phyloP scores from a whole-genome alignment of 2,888 invertebrate species.

The Elegia similella region DNA sequence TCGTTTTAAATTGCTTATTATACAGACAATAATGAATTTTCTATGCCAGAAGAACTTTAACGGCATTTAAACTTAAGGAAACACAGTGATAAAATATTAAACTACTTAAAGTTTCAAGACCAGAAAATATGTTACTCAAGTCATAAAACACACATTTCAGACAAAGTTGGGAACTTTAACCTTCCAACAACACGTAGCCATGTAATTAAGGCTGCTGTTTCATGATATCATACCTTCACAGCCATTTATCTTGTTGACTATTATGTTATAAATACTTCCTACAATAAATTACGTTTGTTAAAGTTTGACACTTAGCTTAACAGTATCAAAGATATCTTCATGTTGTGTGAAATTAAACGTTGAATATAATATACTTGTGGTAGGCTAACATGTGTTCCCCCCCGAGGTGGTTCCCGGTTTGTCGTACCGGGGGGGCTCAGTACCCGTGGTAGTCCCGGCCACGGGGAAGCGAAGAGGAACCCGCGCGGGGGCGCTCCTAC shows the following conservation, averaged over 20 bases:
- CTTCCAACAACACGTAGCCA: conserved; percentile 5
- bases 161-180: conserved; percentile 11
- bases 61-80: too few species aligned
- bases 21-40: too few species aligned
- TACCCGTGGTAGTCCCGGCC: too few species aligned
- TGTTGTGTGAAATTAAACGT: not conserved
- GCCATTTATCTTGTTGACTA: conserved; percentile 30
- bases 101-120: not conserved
- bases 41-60: too few species aligned
- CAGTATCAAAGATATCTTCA: conserved; percentile 27
- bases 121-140: not conserved
- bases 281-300: conserved; percentile 30
- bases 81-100: too few species aligned
- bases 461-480: too few species aligned
- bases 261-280: conserved; percentile 27
- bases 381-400: not conserved
- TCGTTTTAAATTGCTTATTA: too few species aligned
- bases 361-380: not conserved
- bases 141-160: conserved; percentile 1
- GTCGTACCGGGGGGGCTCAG: too few species aligned
- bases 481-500: too few species aligned
- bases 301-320: conserved; percentile 32
- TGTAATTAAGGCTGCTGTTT: conserved; percentile 16
- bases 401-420: too few species aligned
- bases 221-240: conserved; percentile 16